Base-by-base conservation (phyloP, 2,113 vertebrate genomes). In the Eptesicus fuscus region DNA sequence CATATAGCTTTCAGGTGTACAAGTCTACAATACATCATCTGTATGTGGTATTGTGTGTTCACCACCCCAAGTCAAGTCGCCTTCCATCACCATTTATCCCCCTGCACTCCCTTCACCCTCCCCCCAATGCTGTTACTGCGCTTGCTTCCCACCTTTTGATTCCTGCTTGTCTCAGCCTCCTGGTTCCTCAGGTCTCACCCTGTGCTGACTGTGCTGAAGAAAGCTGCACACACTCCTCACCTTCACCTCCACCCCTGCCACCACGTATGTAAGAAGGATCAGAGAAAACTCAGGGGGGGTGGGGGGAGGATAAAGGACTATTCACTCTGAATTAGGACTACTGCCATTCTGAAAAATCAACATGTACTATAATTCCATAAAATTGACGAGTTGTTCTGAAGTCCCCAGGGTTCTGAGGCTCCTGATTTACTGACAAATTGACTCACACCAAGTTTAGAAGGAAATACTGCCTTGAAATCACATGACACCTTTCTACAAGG, bases 261-360 rank as follows among this genome's bases (percentile, higher is more conserved):
- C 35, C 49, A 85, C 13, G 37, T 7, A 20, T 4, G 18, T 49
- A n/a, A 83, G 23, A 51, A 40, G 30, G 49, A 70, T n/a, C 47
- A 80, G n/a, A 69, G 88, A 92, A 95, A 61, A 79, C 7, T 44
- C 6, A 14, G 23, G 23, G 12, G 49, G 11, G 12, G 28, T 3
- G 12, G 47, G 13, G 3, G 51, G 51, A 73, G 23, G 32, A 80
- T 28, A 83, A 37, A 92, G 70, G 30, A 49, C 63, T 79, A 51
- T 25, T 83, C 20, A n/a, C 22, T 82, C 23, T 59, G 25, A 86
- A 47, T 56, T 49, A 84, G 42, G 30, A 83, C 22, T 23, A 69
- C 56, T 44, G 40, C 13, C 35, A 83, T 67, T 92, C 18, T 92
- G 78, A 83, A 94, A 96, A 91, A 42, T 88, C n/a, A 80, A 59